Conservation (phyloP, 2,888 invertebrate genomes). For the Cosmia trapezina region DNA sequence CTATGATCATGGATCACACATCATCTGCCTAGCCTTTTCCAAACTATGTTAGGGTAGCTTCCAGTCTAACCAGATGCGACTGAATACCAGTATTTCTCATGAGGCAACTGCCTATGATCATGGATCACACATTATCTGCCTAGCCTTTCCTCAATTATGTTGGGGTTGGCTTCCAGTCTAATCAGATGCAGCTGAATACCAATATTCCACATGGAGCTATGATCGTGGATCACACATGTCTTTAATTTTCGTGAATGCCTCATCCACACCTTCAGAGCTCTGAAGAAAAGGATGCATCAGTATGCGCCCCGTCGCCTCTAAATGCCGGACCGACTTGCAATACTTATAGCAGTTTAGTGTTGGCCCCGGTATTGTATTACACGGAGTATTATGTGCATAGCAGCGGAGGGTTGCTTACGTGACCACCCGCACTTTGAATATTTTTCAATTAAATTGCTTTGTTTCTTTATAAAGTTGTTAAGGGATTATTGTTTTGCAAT, state of each 20-base stretch:
- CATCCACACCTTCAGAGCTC: conserved; percentile 58
- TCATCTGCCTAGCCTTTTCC: no score
- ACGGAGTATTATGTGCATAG: conserved; percentile 77
- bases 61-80: no score
- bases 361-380: conserved; percentile 86
- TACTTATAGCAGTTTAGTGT: conserved; percentile 88
- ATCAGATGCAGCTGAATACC: no score
- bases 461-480: conserved; percentile 42
- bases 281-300: conserved; percentile 71
- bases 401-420: conserved; percentile 72
- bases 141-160: no score
- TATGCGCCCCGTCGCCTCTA: conserved; percentile 80
- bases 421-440: conserved; percentile 70
- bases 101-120: neutral
- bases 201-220: no score
- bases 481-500: conserved; percentile 18
- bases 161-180: no score
- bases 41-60: no score
- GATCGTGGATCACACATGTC: neutral
- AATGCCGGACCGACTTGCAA: conserved; percentile 86
- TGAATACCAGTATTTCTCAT: no score
- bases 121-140: neutral
- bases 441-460: conserved; percentile 63
- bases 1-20: no score
- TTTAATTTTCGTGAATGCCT: conserved; percentile 27